These are phyloP conservation scores for Myanophis thanlyinensis DNA, from an alignment of 2,113 vertebrate genomes.

Conservation along the genomic window DNA sequence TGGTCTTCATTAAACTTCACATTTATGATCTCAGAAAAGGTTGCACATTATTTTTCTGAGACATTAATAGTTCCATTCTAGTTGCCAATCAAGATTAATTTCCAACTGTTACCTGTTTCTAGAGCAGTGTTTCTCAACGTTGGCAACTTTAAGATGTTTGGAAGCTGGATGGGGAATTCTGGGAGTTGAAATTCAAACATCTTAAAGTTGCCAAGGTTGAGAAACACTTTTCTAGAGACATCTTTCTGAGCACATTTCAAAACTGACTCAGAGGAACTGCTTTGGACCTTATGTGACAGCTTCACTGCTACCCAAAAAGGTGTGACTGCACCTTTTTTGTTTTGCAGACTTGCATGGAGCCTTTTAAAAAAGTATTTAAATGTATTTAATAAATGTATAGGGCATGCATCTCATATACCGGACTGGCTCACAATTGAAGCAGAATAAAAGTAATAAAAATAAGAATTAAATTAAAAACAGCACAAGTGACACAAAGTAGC, in stretches of 20 bases:
- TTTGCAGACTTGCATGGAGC: not conserved
- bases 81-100: slow-evolving; percentile 35
- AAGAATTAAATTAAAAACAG: not conserved
- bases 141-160: too few species aligned
- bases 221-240: too few species aligned
- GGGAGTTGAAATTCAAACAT: too few species aligned
- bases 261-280: not conserved
- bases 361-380: not conserved
- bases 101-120: not conserved
- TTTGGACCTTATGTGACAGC: not conserved
- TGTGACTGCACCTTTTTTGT: not conserved
- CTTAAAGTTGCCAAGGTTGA: too few species aligned
- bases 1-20: slow-evolving; percentile 41
- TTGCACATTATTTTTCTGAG: slow-evolving; percentile 17
- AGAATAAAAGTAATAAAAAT: not conserved
- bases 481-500: not conserved
- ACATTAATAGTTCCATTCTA: slow-evolving; percentile 34
- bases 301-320: not conserved
- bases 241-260: not conserved
- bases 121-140: too few species aligned
- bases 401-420: not conserved
- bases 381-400: not conserved
- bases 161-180: too few species aligned
- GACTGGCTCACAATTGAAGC: not conserved
- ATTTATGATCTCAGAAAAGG: slow-evolving; percentile 41